Evolutionary conservation across 2,113 vertebrate genomes (phyloP).

Genomic region (Saguinus imperator): DNA sequence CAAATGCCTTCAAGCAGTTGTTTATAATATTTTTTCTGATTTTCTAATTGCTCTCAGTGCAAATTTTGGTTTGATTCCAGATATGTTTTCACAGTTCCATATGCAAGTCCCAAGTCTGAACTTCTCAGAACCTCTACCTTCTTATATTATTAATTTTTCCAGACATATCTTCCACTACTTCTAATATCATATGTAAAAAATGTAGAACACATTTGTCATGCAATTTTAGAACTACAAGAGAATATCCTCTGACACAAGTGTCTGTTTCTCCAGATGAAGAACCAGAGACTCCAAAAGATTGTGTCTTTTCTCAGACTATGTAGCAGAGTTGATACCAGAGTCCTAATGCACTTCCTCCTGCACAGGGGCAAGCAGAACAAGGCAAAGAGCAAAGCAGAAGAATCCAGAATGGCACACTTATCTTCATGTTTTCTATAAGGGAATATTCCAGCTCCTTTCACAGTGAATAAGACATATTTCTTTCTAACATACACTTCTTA

Average conservation of each 20-base stretch:
- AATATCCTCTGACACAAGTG: not conserved
- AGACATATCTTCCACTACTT: not conserved
- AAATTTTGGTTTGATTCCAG: not conserved
- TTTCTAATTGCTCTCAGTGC: not conserved
- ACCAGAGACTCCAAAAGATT: not conserved
- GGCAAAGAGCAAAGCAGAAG: not conserved
- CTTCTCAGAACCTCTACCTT: not conserved
- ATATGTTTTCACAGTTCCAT: not conserved
- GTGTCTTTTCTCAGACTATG: not conserved
- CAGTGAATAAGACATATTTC: constrained; percentile 12
- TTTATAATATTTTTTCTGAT: not conserved
- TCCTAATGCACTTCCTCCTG: not conserved
- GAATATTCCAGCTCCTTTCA: constrained; percentile 7
- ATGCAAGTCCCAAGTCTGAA: not conserved
- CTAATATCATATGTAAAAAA: not conserved
- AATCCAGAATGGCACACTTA: not conserved
- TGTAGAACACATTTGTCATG: not conserved
- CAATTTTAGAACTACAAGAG: not conserved
- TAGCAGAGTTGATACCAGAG: not conserved
- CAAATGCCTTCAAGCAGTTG: not conserved
- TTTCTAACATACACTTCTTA: constrained; percentile 2
- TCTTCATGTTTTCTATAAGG: not conserved
- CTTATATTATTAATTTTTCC: not conserved
- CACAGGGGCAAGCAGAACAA: not conserved
- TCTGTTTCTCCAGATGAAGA: not conserved